A percentile compares a stretch with the other conserved stretches of the same genome.
phyloP scores from a whole-genome alignment of 2,113 vertebrate genomes.

The Ginglymostoma cirratum region DNA sequence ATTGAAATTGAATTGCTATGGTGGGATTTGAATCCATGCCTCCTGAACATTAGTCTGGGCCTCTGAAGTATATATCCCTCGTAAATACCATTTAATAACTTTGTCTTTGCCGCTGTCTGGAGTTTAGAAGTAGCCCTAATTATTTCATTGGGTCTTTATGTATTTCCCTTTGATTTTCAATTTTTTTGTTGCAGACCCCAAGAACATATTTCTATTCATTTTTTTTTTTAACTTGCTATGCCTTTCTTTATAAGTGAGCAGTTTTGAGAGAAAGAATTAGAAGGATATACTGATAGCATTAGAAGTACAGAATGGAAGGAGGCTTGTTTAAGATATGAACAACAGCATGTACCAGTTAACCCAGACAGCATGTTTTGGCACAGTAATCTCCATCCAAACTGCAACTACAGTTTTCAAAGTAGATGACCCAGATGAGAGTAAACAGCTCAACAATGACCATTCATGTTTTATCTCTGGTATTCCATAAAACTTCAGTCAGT shows the following conservation, averaged over 20 bases:
- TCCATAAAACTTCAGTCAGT: background rate
- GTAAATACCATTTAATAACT: background rate
- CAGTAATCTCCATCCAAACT: background rate
- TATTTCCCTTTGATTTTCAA: background rate
- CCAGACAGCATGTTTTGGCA: background rate
- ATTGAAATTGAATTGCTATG: too few relatives aligned
- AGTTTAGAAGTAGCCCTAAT: background rate
- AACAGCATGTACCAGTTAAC: background rate
- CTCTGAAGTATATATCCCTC: too few relatives aligned
- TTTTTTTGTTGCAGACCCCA: background rate
- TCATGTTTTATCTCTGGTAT: background rate
- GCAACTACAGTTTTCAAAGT: background rate
- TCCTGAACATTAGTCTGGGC: too few relatives aligned
- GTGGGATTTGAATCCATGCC: too few relatives aligned
- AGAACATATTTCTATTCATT: background rate
- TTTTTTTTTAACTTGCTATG: background rate
- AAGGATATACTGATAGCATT: background rate
- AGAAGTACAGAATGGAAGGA: background rate
- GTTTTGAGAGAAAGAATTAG: background rate
- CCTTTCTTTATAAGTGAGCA: background rate
- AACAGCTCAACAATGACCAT: background rate
- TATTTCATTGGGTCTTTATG: background rate
- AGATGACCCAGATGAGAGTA: background rate
- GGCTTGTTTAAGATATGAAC: background rate
- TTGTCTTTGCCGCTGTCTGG: background rate